Evolutionary conservation across 1,140 invertebrate species (phyloP).

Genomic region (Leucophenga varia): DNA sequence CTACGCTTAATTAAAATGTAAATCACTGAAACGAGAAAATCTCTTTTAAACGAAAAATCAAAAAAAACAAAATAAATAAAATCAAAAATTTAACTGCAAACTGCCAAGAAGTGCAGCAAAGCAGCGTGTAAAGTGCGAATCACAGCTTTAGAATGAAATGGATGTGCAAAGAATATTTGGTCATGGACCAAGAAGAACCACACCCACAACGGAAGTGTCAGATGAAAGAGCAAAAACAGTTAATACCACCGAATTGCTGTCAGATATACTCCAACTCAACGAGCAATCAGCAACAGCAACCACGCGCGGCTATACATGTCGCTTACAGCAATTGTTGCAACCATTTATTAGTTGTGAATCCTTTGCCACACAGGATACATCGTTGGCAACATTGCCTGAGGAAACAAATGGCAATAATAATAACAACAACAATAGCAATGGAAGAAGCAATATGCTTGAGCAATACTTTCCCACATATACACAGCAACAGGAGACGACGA

Average conservation of each 20-base stretch:
- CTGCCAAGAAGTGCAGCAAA: too few species aligned
- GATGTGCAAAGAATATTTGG: slow-evolving; percentile 51
- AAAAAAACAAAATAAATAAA: too few species aligned
- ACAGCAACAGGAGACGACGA: too few species aligned
- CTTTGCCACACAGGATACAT: slow-evolving; percentile 1
- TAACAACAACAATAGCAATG: slow-evolving; percentile 18
- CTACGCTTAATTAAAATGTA: too few species aligned
- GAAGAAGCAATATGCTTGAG: too few species aligned
- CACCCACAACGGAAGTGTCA: slow-evolving; percentile 14
- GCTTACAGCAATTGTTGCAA: slow-evolving; percentile 24
- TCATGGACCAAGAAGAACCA: slow-evolving; percentile 42
- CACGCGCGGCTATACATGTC: slow-evolving; percentile 28
- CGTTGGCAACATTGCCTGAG: slow-evolving; percentile 13
- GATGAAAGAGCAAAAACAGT: slow-evolving; percentile 10
- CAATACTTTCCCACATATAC: too few species aligned
- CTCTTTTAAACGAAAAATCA: too few species aligned
- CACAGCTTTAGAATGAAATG: slow-evolving; percentile 55
- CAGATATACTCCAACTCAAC: too few species aligned
- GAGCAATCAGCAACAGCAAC: slow-evolving; percentile 1
- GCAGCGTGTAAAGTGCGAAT: slow-evolving; percentile 15
- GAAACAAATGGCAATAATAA: slow-evolving; percentile 11
- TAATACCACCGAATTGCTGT: too few species aligned
- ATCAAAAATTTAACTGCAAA: too few species aligned
- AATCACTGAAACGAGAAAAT: too few species aligned
- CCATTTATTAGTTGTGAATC: slow-evolving; percentile 38